Evolutionary conservation across 2,113 vertebrate genomes (phyloP).

Genomic region (Melanotaenia duboulayi): DNA sequence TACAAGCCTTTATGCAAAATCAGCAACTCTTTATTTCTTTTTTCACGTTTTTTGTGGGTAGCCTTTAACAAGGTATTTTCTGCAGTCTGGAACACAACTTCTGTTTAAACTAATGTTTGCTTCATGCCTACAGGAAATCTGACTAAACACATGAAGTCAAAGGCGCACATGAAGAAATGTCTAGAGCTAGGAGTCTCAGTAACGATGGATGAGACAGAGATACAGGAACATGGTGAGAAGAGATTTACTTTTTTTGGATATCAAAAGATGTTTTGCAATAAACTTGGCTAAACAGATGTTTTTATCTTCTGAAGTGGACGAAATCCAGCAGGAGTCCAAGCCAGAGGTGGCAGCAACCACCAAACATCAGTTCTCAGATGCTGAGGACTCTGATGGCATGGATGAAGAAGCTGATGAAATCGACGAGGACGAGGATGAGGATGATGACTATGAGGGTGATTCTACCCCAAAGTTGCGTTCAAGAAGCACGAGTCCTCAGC

Average conservation of each 20-base stretch:
- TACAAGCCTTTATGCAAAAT: background rate
- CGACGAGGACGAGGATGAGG: slow-evolving; percentile 94
- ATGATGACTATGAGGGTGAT: slow-evolving; percentile 94
- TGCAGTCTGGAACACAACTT: background rate
- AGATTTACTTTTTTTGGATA: background rate
- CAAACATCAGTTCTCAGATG: slow-evolving; percentile 98
- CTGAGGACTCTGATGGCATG: slow-evolving; percentile 91
- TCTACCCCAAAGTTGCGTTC: slow-evolving; percentile 93
- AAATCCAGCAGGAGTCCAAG: slow-evolving; percentile 87
- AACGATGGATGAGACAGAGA: slow-evolving; percentile 92
- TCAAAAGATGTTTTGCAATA: background rate
- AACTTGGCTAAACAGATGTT: background rate
- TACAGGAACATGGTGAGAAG: slow-evolving; percentile 90
- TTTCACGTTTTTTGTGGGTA: background rate
- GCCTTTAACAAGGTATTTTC: background rate
- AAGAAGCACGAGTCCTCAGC: slow-evolving; percentile 94
- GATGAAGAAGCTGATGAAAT: slow-evolving; percentile 94
- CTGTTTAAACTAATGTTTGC: background rate
- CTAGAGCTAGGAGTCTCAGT: slow-evolving; percentile 96
- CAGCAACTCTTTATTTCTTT: slow-evolving; percentile 9
- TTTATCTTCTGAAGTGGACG: slow-evolving; percentile 79
- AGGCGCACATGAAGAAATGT: slow-evolving; percentile 99
- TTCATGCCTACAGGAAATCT: slow-evolving; percentile 87
- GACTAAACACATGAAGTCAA: slow-evolving; percentile 99
- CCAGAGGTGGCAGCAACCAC: slow-evolving; percentile 80